Percentiles rank a stretch among this genome's conserved stretches.
phyloP scores from a whole-genome alignment of 2,113 vertebrate species.

The Muscicapa adusta region DNA sequence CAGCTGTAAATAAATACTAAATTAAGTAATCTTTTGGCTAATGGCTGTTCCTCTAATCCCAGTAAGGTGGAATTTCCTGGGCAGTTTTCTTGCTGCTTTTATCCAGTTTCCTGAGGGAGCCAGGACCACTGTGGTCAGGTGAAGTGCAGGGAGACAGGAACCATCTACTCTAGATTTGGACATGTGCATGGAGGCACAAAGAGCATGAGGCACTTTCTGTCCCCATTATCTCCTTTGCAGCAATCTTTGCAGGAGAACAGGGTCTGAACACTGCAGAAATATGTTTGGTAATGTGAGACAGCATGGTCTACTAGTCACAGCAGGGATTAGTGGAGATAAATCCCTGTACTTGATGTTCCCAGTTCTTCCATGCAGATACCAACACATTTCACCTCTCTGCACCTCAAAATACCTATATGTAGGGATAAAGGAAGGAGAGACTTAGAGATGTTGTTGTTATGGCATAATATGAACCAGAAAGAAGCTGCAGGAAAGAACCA shows the following conservation, averaged over 20 bases:
- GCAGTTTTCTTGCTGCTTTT: neutral
- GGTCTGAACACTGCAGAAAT: neutral
- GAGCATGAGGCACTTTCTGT: neutral
- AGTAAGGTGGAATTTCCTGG: neutral
- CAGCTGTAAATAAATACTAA: neutral
- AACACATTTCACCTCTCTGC: neutral
- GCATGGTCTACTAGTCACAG: slow-evolving; percentile 26
- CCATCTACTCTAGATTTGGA: neutral
- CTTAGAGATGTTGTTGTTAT: neutral
- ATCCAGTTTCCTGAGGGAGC: neutral
- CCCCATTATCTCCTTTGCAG: neutral
- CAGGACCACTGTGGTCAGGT: neutral
- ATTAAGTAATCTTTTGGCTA: neutral
- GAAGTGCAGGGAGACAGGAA: neutral
- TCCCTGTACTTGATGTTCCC: slow-evolving; percentile 3
- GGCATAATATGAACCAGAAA: neutral
- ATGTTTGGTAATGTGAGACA: neutral
- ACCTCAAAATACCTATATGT: neutral
- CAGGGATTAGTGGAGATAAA: neutral
- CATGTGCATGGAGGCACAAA: rapidly evolving
- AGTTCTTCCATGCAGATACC: neutral
- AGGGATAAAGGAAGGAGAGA: neutral
- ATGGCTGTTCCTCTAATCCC: neutral
- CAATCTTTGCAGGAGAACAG: neutral
- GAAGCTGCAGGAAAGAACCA: neutral